phyloP scores from a whole-genome alignment of 1,140 invertebrate genomes.

The Littorina saxatilis region DNA sequence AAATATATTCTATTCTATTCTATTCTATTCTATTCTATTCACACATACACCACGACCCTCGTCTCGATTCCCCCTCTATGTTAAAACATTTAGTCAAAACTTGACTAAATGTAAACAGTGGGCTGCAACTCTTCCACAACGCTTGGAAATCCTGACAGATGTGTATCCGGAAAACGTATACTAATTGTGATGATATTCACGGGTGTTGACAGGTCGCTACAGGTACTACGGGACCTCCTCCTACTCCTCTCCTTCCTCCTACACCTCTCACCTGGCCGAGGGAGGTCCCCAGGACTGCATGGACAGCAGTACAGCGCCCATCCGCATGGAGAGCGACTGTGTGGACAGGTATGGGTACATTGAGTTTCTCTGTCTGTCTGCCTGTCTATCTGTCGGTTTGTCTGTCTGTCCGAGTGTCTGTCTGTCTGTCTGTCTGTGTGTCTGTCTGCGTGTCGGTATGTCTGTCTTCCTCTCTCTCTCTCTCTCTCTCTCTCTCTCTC shows the following conservation, averaged over 20 bases:
- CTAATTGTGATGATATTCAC: too few relatives aligned
- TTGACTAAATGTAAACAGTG: too few relatives aligned
- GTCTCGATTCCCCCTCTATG: too few relatives aligned
- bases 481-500: background rate
- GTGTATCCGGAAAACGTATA: too few relatives aligned
- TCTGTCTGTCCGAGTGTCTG: background rate
- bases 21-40: too few relatives aligned
- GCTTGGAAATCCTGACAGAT: too few relatives aligned
- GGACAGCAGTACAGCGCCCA: constrained; percentile 36
- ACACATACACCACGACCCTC: too few relatives aligned
- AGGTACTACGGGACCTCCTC: background rate
- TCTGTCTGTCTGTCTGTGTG: background rate
- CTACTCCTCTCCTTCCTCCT: background rate
- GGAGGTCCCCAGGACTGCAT: background rate
- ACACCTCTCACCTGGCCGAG: background rate
- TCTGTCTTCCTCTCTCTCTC: too few relatives aligned
- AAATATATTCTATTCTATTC: too few relatives aligned
- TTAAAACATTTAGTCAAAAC: too few relatives aligned
- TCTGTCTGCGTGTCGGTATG: background rate
- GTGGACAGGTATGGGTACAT: background rate
- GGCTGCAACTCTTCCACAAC: too few relatives aligned
- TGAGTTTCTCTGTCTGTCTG: constrained; percentile 16
- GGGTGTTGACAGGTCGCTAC: background rate
- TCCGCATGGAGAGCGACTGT: constrained; percentile 43
- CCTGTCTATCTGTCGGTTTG: constrained; percentile 2